Percentiles rank a stretch among this genome's conserved stretches.
phyloP scores from a whole-genome alignment of 2,797 vertebrate genomes.

The Xerus rutilus region DNA sequence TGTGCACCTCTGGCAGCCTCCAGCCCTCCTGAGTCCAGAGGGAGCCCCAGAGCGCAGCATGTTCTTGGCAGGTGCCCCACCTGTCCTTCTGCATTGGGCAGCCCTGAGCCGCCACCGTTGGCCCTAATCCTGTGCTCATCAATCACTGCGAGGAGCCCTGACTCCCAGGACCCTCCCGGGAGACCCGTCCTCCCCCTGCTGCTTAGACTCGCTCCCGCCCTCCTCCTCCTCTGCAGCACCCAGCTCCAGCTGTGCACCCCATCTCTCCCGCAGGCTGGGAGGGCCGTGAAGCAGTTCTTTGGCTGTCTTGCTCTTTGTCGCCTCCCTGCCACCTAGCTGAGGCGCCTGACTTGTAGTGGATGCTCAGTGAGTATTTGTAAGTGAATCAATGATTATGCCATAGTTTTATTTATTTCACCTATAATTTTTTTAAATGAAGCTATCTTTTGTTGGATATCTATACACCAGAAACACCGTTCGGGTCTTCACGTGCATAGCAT shows the following conservation, averaged over 20 bases:
- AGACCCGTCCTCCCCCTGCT: neutral
- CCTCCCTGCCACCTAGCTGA: neutral
- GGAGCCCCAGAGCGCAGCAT: fast-evolving
- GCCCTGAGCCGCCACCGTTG: neutral
- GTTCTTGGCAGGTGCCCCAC: neutral
- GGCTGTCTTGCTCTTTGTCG: neutral
- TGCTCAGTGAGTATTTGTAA: neutral
- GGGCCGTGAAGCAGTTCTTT: neutral
- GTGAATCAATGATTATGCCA: neutral
- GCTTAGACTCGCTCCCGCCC: neutral
- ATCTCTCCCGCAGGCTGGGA: neutral
- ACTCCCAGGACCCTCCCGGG: neutral
- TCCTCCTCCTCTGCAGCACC: neutral
- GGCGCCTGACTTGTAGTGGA: neutral
- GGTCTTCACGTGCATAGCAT: neutral
- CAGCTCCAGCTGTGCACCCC: fast-evolving
- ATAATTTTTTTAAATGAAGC: neutral
- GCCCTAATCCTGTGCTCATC: neutral
- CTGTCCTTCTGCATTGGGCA: fast-evolving
- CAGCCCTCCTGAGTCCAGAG: neutral
- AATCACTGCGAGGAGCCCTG: neutral
- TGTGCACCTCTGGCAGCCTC: neutral
- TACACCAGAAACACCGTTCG: neutral
- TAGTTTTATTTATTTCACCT: neutral
- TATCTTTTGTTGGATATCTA: neutral